Percentiles rank a stretch among this genome's conserved stretches.
These are phyloP conservation scores for Leptopilina drosophilae DNA, from an alignment of 2,888 invertebrate genomes.

Conservation along the genomic window DNA sequence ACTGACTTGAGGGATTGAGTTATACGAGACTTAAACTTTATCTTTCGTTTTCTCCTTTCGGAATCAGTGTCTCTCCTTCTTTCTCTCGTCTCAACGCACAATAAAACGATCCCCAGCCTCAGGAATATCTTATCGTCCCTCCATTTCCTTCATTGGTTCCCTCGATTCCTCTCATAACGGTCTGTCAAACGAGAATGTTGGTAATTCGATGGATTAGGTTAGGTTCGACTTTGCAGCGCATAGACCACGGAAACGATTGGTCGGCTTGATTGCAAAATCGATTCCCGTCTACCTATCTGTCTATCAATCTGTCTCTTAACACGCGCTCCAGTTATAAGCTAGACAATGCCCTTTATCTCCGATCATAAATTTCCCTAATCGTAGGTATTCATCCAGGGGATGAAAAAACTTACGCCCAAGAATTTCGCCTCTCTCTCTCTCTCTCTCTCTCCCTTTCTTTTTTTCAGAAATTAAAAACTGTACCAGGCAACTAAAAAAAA, in stretches of 20 bases:
- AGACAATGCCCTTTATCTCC: conserved; percentile 24
- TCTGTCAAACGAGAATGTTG: conserved; percentile 41
- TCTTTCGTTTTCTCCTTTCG: not conserved
- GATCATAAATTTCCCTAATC: conserved; percentile 28
- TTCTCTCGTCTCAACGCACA: not conserved
- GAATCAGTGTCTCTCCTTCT: not conserved
- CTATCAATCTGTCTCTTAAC: conserved; percentile 47
- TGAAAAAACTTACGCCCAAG: too few relatives aligned
- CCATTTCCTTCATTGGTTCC: conserved; percentile 40
- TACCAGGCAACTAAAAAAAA: too few relatives aligned
- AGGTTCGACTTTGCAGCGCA: conserved; percentile 33
- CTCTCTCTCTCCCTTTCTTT: too few relatives aligned
- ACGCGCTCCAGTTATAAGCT: conserved; percentile 39
- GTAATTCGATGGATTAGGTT: conserved; percentile 47
- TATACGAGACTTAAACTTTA: conserved; percentile 14
- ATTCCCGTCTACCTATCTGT: conserved; percentile 40
- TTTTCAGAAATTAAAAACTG: too few relatives aligned
- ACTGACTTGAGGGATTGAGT: conserved; percentile 14
- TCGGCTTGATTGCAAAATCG: conserved; percentile 44
- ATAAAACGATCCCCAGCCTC: conserved; percentile 6
- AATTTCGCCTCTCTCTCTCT: too few relatives aligned
- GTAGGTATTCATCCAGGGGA: not conserved
- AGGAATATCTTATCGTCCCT: conserved; percentile 28
- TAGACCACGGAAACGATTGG: conserved; percentile 38
- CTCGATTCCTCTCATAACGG: conserved; percentile 44